Evolutionary conservation across 1,140 invertebrate species (phyloP), one percentile per base, ranked within the genome.

Genomic region (Reticulitermes speratus): DNA sequence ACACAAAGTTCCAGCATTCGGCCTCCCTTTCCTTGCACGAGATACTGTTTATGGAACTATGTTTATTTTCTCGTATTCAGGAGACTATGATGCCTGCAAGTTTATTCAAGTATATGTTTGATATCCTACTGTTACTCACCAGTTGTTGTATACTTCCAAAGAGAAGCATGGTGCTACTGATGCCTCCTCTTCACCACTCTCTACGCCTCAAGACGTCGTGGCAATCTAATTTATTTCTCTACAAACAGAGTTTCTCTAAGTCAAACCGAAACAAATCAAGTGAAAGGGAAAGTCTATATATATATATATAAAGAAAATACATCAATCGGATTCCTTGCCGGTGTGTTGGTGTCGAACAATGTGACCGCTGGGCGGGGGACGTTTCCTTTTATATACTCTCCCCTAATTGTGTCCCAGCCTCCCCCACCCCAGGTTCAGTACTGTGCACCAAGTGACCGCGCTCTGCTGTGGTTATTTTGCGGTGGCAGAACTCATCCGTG

Each of bases 321-420:
- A 65, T 65, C 21, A 65, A 65, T 65, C 59, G 19, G 59, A 48
- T 48, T 55, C 52, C 19, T 55, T 55, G 52, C 52, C 52, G 52
- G 16, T 55, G 52, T 55, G 52, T 75, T 75, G 25, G 21, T n/a
- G 65, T 30, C 14, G 65, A 30, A 75, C 65, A 75, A 75, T 75
- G 65, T 75, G 65, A 75, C 65, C 65, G 65, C 65, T 75, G 65
- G 65, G 65, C 65, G 65, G 65, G 65, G 65, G 65, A 75, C 65
- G 65, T 8, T n/a, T 75, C 65, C 25, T 75, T 75, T 75, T 75
- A 75, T 75, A 75, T 30, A 30, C n/a, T 75, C 25, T 75, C 25
- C 65, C 65, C 65, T 75, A 75, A 75, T 30, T 75, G n/a, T 30
- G 9, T 14, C 65, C 65, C n/a, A 16, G 52, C 19, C 19, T 55